Percentiles rank a stretch among this genome's conserved stretches.
Conservation (phyloP, 2,888 invertebrate genomes). For the Lacanobia oleracea region DNA sequence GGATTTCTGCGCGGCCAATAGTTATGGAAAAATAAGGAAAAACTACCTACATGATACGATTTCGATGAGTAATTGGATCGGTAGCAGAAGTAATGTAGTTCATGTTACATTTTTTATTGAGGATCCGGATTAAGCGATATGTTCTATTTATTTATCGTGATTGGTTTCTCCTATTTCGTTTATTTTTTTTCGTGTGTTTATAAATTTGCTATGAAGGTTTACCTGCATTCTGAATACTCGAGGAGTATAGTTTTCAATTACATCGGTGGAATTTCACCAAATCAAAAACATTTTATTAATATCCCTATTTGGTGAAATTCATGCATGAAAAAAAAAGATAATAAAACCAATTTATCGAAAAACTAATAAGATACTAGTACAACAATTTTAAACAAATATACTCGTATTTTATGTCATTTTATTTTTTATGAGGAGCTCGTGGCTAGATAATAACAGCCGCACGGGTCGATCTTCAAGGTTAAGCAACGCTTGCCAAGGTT, state of each 20-base stretch:
- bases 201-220: slow-evolving; percentile 16
- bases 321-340: too few species aligned
- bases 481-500: too few species aligned
- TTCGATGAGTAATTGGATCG: slow-evolving; percentile 59
- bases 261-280: too few species aligned
- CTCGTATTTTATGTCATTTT: too few species aligned
- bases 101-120: slow-evolving; percentile 66
- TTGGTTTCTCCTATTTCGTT: slow-evolving; percentile 55
- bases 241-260: not conserved
- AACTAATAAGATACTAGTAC: too few species aligned
- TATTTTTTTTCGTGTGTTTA: slow-evolving; percentile 16
- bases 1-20: slow-evolving; percentile 19
- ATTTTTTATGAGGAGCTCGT: too few species aligned
- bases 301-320: too few species aligned
- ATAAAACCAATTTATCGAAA: too few species aligned
- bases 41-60: slow-evolving; percentile 37
- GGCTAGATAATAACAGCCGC: too few species aligned
- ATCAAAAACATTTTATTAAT: too few species aligned
- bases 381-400: too few species aligned
- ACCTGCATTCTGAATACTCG: slow-evolving; percentile 2
- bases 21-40: slow-evolving; percentile 49
- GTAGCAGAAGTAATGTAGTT: slow-evolving; percentile 56
- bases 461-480: too few species aligned
- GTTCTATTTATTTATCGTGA: slow-evolving; percentile 67
- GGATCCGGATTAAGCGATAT: slow-evolving; percentile 63